These are phyloP conservation scores for Achatina immaculata DNA, from an alignment of 1,140 invertebrate species.

Conservation along the genomic window DNA sequence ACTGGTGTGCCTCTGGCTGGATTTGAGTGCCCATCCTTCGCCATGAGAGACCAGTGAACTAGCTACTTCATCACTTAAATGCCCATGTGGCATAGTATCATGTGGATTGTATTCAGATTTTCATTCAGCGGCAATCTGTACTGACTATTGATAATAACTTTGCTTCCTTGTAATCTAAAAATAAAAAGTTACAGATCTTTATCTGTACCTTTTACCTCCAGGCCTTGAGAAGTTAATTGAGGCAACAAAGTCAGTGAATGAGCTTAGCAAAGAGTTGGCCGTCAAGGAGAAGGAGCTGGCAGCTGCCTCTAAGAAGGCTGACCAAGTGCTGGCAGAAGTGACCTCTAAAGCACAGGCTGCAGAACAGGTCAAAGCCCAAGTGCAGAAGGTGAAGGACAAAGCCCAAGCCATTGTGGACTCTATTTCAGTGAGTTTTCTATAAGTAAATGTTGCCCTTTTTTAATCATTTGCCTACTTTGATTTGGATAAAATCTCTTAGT, in stretches of 20 bases:
- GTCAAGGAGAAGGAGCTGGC: constrained; percentile 95
- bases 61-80: no score
- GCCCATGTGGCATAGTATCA: no score
- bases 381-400: constrained; percentile 95
- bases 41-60: no score
- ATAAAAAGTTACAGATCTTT: no score
- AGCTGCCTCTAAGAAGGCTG: constrained; percentile 90
- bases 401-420: constrained; percentile 90
- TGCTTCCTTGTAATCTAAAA: no score
- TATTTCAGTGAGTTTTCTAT: constrained; percentile 77
- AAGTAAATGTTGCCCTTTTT: not conserved
- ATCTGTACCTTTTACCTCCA: no score
- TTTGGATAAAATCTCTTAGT: no score
- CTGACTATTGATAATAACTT: no score
- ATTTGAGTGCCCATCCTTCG: no score
- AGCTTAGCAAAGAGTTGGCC: constrained; percentile 91
- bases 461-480: not conserved
- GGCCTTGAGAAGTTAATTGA: constrained; percentile 92
- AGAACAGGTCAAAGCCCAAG: constrained; percentile 94
- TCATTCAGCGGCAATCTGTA: no score
- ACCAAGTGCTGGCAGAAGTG: constrained; percentile 79
- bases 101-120: no score
- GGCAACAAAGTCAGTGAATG: constrained; percentile 92
- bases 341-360: constrained; percentile 93
- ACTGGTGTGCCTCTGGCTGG: no score